Evolutionary conservation across 2,888 invertebrate genomes (phyloP), one percentile per base, ranked within the genome.

Genomic region (Alloplasta piceator): DNA sequence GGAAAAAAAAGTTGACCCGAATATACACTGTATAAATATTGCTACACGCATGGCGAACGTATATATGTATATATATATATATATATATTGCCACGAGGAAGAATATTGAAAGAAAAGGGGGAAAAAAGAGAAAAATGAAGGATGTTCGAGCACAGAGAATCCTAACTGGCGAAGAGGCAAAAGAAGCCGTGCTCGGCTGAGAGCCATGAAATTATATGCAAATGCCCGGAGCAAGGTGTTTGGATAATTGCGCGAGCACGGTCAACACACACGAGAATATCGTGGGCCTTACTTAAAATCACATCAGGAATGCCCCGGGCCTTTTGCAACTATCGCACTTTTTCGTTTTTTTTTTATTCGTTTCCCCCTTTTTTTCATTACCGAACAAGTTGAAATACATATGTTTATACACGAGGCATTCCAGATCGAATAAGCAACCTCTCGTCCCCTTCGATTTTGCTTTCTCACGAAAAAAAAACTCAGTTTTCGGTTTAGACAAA

Each of bases 221-320:
- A 89, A 90, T 89, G 83, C 82, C 71, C 64, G 67, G 77, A 83
- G 88, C 87, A 88, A 89, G 90, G 90, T 90, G 90, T 90, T 89
- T 87, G 89, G 88, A 89, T 89, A 90, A 90, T 90, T 89, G 87
- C 86, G 84, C 58, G 74, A 52, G 82, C 84, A 84, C 83, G 85
- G 85, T 87, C 85, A 85, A 84, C 84, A 83, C 56, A 60, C 68
- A 70, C 78, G 83, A 56, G 26, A 26, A 26, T 26, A 26, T 26
- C 67, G 75, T 74, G 82, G 85, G 86, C 88, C 87, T 87, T 89
- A 87, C 89, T 90, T 90, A 90, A 90, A 90, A 90, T 90, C 90
- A 86, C 90, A 90, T 90, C 90, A 89, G 87, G 86, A 86, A 84
- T 81, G 82, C 83, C 83, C 72, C 84, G 82, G 82, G 82, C 80